Evolutionary conservation across 2,113 vertebrate genomes (phyloP).

Genomic region (Pseudopodoces humilis): DNA sequence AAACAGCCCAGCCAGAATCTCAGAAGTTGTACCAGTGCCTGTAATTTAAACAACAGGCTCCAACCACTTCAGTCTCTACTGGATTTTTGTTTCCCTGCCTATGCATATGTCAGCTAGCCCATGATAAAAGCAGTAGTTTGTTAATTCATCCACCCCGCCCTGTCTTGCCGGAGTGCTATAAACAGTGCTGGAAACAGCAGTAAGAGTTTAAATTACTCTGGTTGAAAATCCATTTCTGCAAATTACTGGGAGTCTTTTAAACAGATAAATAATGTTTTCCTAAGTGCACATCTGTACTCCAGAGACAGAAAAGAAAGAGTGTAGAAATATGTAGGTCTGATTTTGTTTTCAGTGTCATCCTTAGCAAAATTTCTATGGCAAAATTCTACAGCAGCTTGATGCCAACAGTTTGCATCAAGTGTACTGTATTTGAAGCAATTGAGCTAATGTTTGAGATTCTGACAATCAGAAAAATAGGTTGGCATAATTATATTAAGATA

Average conservation of each 20-base stretch:
- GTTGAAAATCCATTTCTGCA: background rate
- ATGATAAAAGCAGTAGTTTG: background rate
- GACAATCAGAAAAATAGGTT: conserved; percentile 35
- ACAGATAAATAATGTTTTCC: background rate
- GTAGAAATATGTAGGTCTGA: background rate
- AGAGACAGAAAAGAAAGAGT: background rate
- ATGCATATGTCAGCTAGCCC: background rate
- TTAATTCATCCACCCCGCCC: background rate
- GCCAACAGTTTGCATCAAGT: background rate
- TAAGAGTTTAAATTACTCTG: background rate
- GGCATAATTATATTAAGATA: conserved; percentile 62
- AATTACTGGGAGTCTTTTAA: background rate
- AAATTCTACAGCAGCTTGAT: background rate
- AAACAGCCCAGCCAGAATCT: background rate
- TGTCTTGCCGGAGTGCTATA: background rate
- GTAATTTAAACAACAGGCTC: background rate
- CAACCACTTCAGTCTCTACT: background rate
- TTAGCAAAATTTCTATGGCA: background rate
- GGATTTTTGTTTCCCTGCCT: background rate
- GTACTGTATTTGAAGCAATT: background rate
- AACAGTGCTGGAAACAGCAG: background rate
- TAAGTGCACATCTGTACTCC: background rate
- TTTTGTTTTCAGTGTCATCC: background rate
- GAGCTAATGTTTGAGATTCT: conserved; percentile 31
- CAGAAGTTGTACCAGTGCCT: rapidly evolving